Evolutionary conservation across 1,140 invertebrate species (phyloP), one percentile per base, ranked within the genome.

Genomic region (Brachionus manjavacas): DNA sequence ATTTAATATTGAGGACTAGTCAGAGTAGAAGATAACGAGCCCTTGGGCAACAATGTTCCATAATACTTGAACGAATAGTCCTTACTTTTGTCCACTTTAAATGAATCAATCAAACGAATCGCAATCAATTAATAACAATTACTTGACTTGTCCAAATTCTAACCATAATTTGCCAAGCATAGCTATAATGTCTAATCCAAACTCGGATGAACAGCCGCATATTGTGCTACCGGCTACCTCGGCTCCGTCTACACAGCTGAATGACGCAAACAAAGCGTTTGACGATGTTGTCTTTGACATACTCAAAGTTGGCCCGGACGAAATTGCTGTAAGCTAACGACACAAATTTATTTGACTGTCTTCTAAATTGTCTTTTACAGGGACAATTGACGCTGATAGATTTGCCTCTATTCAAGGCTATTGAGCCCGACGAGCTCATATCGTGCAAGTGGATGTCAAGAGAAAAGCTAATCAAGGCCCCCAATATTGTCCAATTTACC

Each of bases 401-500:
- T 90, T 91, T 95, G 85, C 92, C 92, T 39, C 92, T 94, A 76
- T 97, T 97, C 89, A 92, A 93, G 86, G 91, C 92, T 66, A 96
- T 97, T 85, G 91, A 92, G 85, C 93, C 95, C 4, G 94, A 96
- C 85, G 95, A 97, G 89, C 90, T 97, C 16, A 93, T 93, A 4
- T 94, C 93, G 84, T 96, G 95, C 90, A 94, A 94, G 8, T 97
- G 95, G 95, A 96, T 94, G 85, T 96, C 95, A 87, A 93, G 94
- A 87, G 94, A 96, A 86, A 97, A 97, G 89, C 90, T 94, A 41
- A 92, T 92, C 43, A 92, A 94, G 16, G 94, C 96, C 9, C 95
- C 95, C n/a, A 96, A 97, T 91, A 93, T 97, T 85, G 95, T 97
- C 11, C 94, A 94, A 39, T 96, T 97, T 88, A 97, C 95, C 7